Conservation (phyloP, 2,888 invertebrate genomes). For the Dolomedes plantarius region DNA sequence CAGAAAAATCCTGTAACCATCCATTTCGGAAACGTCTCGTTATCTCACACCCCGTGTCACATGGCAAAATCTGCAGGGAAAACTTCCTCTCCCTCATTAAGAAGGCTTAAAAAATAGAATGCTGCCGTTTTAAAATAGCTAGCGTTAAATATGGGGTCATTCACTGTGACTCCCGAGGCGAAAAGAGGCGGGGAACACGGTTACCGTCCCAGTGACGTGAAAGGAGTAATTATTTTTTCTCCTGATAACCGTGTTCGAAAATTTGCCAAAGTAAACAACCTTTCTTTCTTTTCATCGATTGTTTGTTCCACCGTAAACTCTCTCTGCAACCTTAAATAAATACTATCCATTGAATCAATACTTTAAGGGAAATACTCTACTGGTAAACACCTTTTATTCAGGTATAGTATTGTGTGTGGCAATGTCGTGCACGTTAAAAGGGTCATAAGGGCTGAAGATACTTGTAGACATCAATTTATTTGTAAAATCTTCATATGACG, state of each 20-base stretch:
- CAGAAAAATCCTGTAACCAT: not conserved
- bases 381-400: too few relatives aligned
- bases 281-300: not conserved
- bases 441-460: too few relatives aligned
- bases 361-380: too few relatives aligned
- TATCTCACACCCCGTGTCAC: not conserved
- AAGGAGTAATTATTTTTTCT: not conserved
- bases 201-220: not conserved
- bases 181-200: not conserved
- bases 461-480: too few relatives aligned
- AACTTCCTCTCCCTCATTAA: not conserved
- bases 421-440: too few relatives aligned
- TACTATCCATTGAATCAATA: too few relatives aligned
- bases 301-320: too few relatives aligned
- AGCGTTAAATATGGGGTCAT: slow-evolving; percentile 9
- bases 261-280: not conserved
- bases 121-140: slow-evolving; percentile 7
- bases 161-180: not conserved
- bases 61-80: not conserved
- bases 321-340: too few relatives aligned
- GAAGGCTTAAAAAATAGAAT: not conserved
- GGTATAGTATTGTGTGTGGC: too few relatives aligned
- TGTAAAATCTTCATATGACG: too few relatives aligned
- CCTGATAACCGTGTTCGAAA: not conserved
- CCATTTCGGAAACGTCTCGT: not conserved